Base-by-base conservation (phyloP, 1,140 invertebrate species). In the Macrostomum lignano region DNA sequence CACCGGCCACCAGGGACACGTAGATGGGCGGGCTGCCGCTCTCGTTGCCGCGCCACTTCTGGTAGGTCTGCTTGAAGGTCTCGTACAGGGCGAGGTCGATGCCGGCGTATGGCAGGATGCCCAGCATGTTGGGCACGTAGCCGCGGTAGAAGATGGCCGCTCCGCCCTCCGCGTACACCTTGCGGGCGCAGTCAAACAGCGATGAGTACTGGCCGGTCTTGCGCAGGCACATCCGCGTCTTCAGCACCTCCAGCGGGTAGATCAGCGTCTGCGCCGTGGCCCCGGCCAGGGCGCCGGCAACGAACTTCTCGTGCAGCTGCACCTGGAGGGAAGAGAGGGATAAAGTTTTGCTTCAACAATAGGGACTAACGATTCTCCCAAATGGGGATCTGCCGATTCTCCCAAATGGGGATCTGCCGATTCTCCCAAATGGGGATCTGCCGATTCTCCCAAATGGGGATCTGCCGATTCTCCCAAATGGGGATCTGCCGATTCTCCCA, bases 71-170 rank as follows among this genome's bases (percentile, higher is more conserved):
- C 11, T 40, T 32, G 25, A 24, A 36, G 30, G 24, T 33, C 62
- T 98, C 91, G 55, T 98, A 98, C 6, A 96, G 71, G 25, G 82
- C 78, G 43, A 98, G 63, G 64, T 98, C 91, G 39, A 96, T 94
- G 40, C 91, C 91, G 21, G 91, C 88, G 55, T 98, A 96, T 2
- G 88, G 91, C 50, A 96, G 70, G 46, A 98, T 98, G 22, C 91
- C 91, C 31, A 96, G 57, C 21, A 96, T 69, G 65, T 98, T 98
- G 39, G 88, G 86, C 57, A 94, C 62, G 61, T 63, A 65, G 2
- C 63, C 62, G 31, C 51, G 38, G 53, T 91, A 98, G 61, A 96
- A 96, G 43, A 69, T 72, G 39, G 60, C 64, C 10, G 72, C 45
- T 13, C 91, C 86, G 54, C 88, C 86, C 34, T 67, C 60, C 30